These are phyloP conservation scores for Adineta ricciae DNA, from an alignment of 2,888 invertebrate species.

Conservation along the genomic window DNA sequence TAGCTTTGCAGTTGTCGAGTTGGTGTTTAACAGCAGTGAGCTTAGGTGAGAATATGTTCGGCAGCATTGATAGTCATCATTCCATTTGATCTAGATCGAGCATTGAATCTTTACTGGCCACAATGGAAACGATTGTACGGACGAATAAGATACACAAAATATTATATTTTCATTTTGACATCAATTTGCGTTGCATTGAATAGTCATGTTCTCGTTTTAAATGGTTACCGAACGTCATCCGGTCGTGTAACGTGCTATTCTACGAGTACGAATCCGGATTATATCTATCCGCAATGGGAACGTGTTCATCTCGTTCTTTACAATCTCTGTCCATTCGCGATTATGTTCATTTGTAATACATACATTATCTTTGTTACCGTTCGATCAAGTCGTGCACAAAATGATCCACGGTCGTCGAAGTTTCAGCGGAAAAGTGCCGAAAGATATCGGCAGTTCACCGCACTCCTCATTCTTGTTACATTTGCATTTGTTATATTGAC, in stretches of 20 bases:
- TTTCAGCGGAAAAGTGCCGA: background rate
- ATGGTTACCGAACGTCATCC: slow-evolving; percentile 17
- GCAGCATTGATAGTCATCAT: background rate
- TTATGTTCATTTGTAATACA: slow-evolving; percentile 32
- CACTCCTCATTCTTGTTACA: slow-evolving; percentile 27
- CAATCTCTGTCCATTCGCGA: slow-evolving; percentile 29
- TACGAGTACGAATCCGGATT: slow-evolving; percentile 1
- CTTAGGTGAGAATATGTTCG: slow-evolving; percentile 2
- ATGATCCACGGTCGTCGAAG: background rate
- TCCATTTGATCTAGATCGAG: background rate
- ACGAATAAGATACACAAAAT: slow-evolving; percentile 18
- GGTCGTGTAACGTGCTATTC: slow-evolving; percentile 15
- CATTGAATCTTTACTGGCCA: slow-evolving; percentile 16
- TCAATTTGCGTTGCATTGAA: slow-evolving; percentile 5
- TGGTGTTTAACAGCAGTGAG: slow-evolving; percentile 30
- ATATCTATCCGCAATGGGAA: slow-evolving; percentile 33
- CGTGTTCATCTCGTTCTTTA: slow-evolving; percentile 31
- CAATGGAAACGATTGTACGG: slow-evolving; percentile 24
- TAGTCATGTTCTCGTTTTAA: slow-evolving; percentile 26
- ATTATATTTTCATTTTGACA: slow-evolving; percentile 14
- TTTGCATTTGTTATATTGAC: slow-evolving; percentile 31
- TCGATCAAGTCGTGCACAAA: background rate
- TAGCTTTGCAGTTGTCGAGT: slow-evolving; percentile 23
- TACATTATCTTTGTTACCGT: slow-evolving; percentile 25
- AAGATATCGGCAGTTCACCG: slow-evolving; percentile 15